Conservation (phyloP, 1,140 invertebrate species). For the Drosophila subpulchrella region DNA sequence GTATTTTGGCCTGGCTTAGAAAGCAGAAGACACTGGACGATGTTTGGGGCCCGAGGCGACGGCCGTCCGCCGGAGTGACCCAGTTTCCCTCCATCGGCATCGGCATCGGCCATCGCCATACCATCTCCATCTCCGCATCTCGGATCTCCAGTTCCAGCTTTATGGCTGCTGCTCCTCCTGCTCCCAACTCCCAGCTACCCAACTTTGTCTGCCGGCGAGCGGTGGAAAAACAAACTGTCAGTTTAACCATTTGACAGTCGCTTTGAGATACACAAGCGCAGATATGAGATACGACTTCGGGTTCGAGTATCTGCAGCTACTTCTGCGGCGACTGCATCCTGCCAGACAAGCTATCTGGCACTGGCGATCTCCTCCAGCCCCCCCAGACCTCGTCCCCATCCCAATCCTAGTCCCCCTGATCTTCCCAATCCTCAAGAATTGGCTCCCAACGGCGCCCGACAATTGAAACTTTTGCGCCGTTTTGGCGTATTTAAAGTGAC, state of each 20-base stretch:
- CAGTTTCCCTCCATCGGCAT: constrained; percentile 55
- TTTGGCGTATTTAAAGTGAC: constrained; percentile 82
- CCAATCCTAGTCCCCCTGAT: constrained; percentile 8
- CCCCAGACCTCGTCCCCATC: constrained; percentile 10
- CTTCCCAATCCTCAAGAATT: constrained; percentile 17
- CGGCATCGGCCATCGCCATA: constrained; percentile 35
- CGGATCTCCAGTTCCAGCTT: constrained; percentile 33
- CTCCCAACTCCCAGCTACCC: constrained; percentile 12
- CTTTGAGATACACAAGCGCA: constrained; percentile 77
- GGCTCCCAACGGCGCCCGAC: constrained; percentile 64
- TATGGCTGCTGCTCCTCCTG: constrained; percentile 3
- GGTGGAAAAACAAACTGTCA: constrained; percentile 74
- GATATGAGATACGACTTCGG: constrained; percentile 71
- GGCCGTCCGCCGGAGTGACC: constrained; percentile 54
- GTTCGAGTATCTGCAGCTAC: constrained; percentile 46
- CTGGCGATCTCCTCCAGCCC: constrained; percentile 37
- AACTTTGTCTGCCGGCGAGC: constrained; percentile 11
- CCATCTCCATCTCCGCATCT: constrained; percentile 25
- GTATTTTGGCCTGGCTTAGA: constrained; percentile 55
- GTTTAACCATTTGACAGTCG: constrained; percentile 80
- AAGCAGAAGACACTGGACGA: constrained; percentile 66
- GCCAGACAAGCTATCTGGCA: constrained; percentile 57
- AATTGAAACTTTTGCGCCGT: constrained; percentile 81
- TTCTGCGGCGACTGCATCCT: constrained; percentile 56
- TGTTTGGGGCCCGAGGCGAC: constrained; percentile 41